These are phyloP conservation scores for Glaucidium brasilianum DNA, from an alignment of 2,113 vertebrate species.

Conservation along the genomic window DNA sequence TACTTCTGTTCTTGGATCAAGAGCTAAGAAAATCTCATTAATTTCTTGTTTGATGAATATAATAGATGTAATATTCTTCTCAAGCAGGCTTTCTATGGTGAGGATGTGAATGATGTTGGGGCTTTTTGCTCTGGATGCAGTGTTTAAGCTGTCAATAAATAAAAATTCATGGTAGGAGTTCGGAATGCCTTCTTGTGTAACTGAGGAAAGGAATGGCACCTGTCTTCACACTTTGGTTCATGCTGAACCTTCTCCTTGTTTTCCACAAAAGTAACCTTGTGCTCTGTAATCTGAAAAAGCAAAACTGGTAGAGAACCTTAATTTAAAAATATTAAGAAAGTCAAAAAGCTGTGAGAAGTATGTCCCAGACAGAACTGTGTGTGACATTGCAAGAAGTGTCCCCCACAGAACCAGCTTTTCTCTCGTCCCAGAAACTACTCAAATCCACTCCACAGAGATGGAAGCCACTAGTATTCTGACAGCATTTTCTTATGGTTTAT, in stretches of 20 bases:
- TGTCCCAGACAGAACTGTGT: neutral
- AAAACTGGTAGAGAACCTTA: neutral
- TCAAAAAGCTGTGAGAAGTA: neutral
- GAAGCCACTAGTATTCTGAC: neutral
- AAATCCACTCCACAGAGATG: neutral
- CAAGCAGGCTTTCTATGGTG: neutral
- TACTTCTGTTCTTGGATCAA: neutral
- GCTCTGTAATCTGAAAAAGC: neutral
- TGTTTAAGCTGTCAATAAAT: neutral
- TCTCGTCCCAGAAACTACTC: neutral
- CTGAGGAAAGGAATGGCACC: neutral
- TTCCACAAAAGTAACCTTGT: neutral
- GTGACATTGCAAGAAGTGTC: neutral
- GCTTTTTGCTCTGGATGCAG: neutral
- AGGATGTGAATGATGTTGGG: neutral
- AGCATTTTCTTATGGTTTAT: neutral
- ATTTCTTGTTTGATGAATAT: neutral
- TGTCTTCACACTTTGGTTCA: neutral
- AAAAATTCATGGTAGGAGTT: neutral
- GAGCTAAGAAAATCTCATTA: slow-evolving; percentile 2
- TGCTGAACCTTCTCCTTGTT: neutral
- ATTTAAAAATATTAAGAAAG: neutral
- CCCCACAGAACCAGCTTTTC: neutral
- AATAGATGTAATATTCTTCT: neutral
- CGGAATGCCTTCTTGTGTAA: neutral